Evolutionary conservation across 2,113 vertebrate genomes (phyloP).

Genomic region (Atherinomorus stipes): DNA sequence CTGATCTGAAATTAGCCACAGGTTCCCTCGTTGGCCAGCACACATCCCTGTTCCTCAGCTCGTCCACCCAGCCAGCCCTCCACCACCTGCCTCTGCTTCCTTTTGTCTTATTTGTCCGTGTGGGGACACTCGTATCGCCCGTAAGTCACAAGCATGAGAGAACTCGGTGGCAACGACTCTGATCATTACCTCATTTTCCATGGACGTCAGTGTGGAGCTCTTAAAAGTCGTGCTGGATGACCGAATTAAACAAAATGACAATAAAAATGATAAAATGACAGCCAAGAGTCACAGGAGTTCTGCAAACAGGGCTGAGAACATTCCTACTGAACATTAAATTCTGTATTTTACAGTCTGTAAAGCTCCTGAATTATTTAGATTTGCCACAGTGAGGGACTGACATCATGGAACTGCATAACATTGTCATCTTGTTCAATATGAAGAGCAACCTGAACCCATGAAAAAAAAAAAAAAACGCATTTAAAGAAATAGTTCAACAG

Average conservation of each 20-base stretch:
- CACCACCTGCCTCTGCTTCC: conserved; percentile 2
- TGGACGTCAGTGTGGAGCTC: conserved; percentile 14
- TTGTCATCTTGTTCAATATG: not conserved
- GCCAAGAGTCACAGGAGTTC: conserved; percentile 35
- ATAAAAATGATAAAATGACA: conserved; percentile 24
- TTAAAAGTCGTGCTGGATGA: conserved; percentile 32
- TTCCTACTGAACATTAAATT: conserved; percentile 11
- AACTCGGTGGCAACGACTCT: not conserved
- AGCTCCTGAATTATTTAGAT: not conserved
- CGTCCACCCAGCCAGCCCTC: not conserved
- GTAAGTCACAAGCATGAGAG: not conserved
- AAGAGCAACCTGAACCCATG: no score
- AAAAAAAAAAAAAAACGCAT: no score
- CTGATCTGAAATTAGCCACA: conserved; percentile 2
- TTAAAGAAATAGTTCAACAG: no score
- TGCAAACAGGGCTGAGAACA: not conserved
- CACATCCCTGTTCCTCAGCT: not conserved
- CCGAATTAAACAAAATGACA: conserved; percentile 44
- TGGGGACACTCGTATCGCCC: no score
- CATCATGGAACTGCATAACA: conserved; percentile 12
- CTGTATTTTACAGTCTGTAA: conserved; percentile 20
- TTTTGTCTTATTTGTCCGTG: conserved; percentile 2
- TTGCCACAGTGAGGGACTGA: conserved; percentile 14
- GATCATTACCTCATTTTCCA: conserved; percentile 35
- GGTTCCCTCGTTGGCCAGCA: not conserved